Conservation (phyloP, 2,113 vertebrate species). For the Sorex araneus region DNA sequence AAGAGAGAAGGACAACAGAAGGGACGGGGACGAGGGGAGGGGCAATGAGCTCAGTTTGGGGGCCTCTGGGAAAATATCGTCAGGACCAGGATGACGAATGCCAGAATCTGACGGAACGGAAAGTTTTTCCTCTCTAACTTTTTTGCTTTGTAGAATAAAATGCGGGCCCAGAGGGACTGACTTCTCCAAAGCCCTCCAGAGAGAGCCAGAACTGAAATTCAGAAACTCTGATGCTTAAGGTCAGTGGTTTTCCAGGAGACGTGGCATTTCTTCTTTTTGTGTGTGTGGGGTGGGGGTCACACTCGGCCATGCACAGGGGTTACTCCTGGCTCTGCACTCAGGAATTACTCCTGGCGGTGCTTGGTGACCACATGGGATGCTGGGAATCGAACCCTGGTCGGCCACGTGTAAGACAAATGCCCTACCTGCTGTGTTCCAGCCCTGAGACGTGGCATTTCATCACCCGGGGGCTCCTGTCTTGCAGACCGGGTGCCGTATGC, state of each 20-base stretch:
- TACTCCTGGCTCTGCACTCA: too few relatives aligned
- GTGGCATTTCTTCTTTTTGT: background rate
- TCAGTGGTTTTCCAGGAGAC: background rate
- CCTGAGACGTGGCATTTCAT: background rate
- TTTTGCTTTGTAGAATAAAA: constrained; percentile 21
- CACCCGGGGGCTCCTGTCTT: background rate
- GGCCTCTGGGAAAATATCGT: background rate
- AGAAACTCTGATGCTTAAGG: background rate
- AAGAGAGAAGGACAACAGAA: background rate
- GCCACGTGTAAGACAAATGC: too few relatives aligned
- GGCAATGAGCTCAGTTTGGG: background rate
- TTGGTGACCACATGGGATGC: too few relatives aligned
- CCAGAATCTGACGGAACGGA: background rate
- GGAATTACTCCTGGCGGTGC: too few relatives aligned
- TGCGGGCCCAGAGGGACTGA: background rate
- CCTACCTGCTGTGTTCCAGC: too few relatives aligned
- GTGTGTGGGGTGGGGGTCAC: too few relatives aligned
- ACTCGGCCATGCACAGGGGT: too few relatives aligned
- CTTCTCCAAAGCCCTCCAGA: background rate
- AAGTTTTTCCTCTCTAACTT: background rate
- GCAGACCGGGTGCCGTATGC: rapidly evolving
- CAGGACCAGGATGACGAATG: background rate
- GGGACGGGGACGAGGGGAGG: background rate
- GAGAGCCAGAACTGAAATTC: background rate
- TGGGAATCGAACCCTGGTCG: too few relatives aligned